Base-by-base conservation (phyloP, 2,888 invertebrate species). In the Aphrophora alni region DNA sequence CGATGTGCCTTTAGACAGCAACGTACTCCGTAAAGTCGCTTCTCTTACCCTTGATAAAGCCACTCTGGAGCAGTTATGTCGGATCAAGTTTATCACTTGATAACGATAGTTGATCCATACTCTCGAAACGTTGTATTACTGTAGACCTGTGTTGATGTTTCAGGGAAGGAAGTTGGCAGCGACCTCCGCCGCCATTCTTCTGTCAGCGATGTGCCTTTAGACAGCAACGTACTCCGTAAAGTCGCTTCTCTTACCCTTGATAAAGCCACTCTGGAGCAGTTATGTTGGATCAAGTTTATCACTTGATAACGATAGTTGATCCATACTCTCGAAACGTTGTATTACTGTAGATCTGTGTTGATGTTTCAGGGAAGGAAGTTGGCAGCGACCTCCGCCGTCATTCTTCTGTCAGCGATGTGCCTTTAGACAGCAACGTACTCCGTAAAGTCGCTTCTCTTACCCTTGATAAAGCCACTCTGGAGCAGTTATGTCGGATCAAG, bases 401-500 rank as follows among this genome's bases (percentile, higher is more conserved):
- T 86, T 89, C 89, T 0, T 91, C 91, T 83, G 87, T 91, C 21
- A 90, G 90, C 86, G 91, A 92, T 84, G 87, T 89, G 73, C 87
- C 88, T 5, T 87, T 89, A 0, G 93, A 93, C 83, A 93, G 93
- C 84, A 93, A 93, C 87, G 95, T 96, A 71, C 89, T 97, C 77
- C 92, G 95, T 85, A 96, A 96, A 89, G 95, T 96, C 70, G 95
- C 95, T 74, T 95, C 95, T 77, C 91, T 96, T 84, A 95, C 95
- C 76, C 90, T 95, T 85, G 95, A 94, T 86, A 92, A 93, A 86
- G 91, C 92, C 86, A 91, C 92, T 0, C 86, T 91, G 81, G 95
- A 95, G 85, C 90, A 93, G 83, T n/a, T n/a, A n/a, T n/a, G n/a
- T n/a, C n/a, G n/a, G n/a, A n/a, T n/a, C n/a, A n/a, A n/a, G n/a